Base-by-base conservation (phyloP, 64 coral and sea anemone genomes). In the Hydrozoanthus tunicans region DNA sequence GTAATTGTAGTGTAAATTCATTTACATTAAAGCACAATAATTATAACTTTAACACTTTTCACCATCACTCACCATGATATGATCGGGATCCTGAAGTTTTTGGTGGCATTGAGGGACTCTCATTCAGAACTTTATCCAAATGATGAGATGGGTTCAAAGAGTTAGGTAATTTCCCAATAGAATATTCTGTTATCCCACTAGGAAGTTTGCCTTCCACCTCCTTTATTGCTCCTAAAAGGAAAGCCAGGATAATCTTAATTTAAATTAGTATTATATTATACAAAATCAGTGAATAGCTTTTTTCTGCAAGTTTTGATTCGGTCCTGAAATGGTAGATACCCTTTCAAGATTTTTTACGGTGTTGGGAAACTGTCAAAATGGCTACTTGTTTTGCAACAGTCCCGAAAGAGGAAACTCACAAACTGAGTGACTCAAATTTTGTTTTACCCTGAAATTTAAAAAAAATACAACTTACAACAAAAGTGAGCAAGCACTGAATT, bases 31-130 rank as follows among this genome's bases (percentile, higher is more conserved):
- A 66, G 64, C 32, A 43, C 32, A 43, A 1, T 43, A 43, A 43
- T 43, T 43, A 43, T 43, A 43, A 43, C 32, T 43, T 43, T 15
- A 66, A 66, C 64, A 66, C 12, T 5, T 66, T 68, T 3, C 10
- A 68, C 6, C 25, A 71, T 26, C 55, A 4, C 43, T 88, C 11
- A 88, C 83, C 83, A 4, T 88, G 23, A 55, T 73, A 88, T 73
- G 83, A 88, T 23, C 73, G 72, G 20, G 83, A 59, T 23, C 20
- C 83, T 25, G 5, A 6, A 58, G 25, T 53, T 57, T 88, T 88
- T 32, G 83, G 83, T 73, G 23, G 5, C 69, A 74, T 74, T 88
- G 83, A 32, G 10, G 83, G 83, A 73, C 83, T 88, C 53, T 88
- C 83, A 58, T 15, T 74, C 69, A 88, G 43, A 9, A 88, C 23